Percentiles rank a stretch among this genome's conserved stretches.
Evolutionary conservation across 2,797 vertebrate genomes (phyloP).

Genomic region (Hirundo rustica): DNA sequence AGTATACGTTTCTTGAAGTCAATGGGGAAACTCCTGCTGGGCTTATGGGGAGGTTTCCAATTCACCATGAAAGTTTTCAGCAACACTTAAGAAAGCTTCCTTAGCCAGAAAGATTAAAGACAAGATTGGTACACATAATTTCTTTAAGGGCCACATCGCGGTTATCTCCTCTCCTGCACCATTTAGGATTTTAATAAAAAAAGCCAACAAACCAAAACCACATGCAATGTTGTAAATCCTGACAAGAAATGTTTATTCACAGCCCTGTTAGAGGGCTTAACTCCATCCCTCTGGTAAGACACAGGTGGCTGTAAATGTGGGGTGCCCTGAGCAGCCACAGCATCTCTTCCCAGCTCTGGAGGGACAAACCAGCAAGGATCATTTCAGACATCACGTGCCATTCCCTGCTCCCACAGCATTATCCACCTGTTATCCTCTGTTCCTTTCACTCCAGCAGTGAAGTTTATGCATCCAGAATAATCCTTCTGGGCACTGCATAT

Average conservation of each 20-base stretch:
- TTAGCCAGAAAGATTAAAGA: constrained; percentile 6
- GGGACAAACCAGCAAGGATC: not conserved
- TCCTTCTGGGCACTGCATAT: not conserved
- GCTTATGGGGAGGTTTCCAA: not conserved
- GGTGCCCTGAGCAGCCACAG: not conserved
- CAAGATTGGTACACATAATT: not conserved
- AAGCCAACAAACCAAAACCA: not conserved
- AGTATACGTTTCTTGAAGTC: not conserved
- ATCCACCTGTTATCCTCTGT: not conserved
- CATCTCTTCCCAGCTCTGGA: not conserved
- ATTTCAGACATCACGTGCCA: not conserved
- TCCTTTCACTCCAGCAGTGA: not conserved
- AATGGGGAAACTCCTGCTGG: not conserved
- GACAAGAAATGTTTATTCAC: not conserved
- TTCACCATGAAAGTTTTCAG: not conserved
- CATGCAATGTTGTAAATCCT: not conserved
- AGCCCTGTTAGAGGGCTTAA: rapidly evolving
- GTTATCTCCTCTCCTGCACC: not conserved
- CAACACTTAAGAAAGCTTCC: not conserved
- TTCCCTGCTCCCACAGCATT: not conserved
- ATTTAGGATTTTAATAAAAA: not conserved
- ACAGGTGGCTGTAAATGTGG: rapidly evolving
- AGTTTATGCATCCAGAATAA: not conserved
- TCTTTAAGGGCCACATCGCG: constrained; percentile 1
- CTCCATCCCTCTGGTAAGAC: not conserved